Conservation (phyloP, 1,140 invertebrate genomes). For the Calosoma granatense region DNA sequence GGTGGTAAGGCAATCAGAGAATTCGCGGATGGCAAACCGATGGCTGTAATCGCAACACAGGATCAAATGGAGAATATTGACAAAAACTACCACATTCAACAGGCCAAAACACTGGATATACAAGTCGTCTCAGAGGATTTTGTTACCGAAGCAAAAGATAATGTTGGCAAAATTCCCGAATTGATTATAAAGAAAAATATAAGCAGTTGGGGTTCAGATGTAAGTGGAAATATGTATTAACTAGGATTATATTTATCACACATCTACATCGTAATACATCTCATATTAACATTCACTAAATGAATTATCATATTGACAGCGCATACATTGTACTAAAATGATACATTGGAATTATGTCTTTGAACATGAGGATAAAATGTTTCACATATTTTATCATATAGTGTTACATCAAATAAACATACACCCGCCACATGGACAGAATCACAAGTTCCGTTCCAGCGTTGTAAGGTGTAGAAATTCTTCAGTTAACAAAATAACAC, state of each 20-base stretch:
- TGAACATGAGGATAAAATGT: no score
- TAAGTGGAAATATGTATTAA: constrained; percentile 39
- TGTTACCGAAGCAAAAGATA: constrained; percentile 53
- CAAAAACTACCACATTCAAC: constrained; percentile 44
- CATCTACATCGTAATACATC: no score
- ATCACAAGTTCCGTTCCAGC: no score
- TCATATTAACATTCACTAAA: constrained; percentile 9
- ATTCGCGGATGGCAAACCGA: constrained; percentile 47
- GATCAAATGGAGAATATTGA: constrained; percentile 59
- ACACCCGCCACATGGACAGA: no score
- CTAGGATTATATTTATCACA: no score
- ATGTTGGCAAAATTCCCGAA: constrained; percentile 44
- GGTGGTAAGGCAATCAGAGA: constrained; percentile 65
- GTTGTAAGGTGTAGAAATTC: no score
- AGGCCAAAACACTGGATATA: constrained; percentile 58
- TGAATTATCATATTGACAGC: not conserved
- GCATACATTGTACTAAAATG: no score
- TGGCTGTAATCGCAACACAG: constrained; percentile 66
- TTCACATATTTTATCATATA: no score
- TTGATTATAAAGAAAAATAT: constrained; percentile 63
- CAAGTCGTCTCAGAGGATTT: constrained; percentile 75
- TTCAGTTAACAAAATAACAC: no score
- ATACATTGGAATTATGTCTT: no score
- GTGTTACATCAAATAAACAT: no score
- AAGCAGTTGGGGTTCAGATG: constrained; percentile 74